A percentile compares a stretch with the other conserved stretches of the same genome.
These are phyloP conservation scores for Ptychochromis oligacanthus DNA, from an alignment of 2,113 vertebrate species.

Conservation along the genomic window DNA sequence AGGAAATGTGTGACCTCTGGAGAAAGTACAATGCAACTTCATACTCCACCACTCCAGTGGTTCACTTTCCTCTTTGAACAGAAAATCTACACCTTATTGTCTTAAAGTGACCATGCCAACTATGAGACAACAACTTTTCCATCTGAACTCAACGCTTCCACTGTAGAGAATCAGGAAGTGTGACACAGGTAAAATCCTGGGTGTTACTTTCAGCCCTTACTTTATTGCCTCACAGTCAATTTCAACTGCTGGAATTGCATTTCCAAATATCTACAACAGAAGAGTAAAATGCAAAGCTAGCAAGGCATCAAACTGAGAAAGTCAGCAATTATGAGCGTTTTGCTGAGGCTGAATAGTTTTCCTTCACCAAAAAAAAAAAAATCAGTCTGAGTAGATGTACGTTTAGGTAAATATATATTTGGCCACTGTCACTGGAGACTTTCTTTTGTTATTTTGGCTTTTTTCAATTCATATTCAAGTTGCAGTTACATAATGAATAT, in stretches of 20 bases:
- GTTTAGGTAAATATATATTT: too few relatives aligned
- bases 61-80: not conserved
- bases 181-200: not conserved
- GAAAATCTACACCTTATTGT: not conserved
- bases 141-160: not conserved
- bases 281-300: not conserved
- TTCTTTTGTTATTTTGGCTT: too few relatives aligned
- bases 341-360: not conserved
- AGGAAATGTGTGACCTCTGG: constrained; percentile 16
- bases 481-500: too few relatives aligned
- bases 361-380: not conserved
- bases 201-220: not conserved
- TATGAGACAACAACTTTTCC: not conserved
- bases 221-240: not conserved
- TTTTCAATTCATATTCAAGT: too few relatives aligned
- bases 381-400: not conserved
- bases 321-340: not conserved
- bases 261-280: not conserved
- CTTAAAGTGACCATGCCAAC: not conserved
- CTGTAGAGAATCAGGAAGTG: not conserved
- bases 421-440: too few relatives aligned
- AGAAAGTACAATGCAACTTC: not conserved
- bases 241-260: not conserved
- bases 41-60: not conserved
- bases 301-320: not conserved